phyloP scores from a whole-genome alignment of 2,888 invertebrate genomes.

The Copidosoma aretas region DNA sequence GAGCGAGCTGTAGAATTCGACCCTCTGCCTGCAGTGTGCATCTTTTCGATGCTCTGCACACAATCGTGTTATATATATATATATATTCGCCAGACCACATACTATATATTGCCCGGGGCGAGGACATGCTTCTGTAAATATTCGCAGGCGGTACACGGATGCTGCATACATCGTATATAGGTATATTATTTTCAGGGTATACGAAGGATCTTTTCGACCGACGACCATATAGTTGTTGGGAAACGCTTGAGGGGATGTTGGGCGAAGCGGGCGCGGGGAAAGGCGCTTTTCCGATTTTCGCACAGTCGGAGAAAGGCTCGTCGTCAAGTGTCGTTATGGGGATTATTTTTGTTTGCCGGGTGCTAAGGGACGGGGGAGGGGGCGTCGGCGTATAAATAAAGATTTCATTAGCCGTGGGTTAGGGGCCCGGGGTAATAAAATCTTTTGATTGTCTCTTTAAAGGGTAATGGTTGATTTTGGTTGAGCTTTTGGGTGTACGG shows the following conservation, averaged over 20 bases:
- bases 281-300: constrained; percentile 30
- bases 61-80: background rate
- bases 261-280: constrained; percentile 1
- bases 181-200: constrained; percentile 28
- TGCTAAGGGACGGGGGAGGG: no score
- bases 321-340: background rate
- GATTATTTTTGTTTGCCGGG: background rate
- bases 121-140: constrained; percentile 37
- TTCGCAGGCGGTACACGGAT: constrained; percentile 19
- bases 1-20: constrained; percentile 25
- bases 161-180: no score
- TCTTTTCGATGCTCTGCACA: constrained; percentile 4
- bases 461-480: no score
- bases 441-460: background rate
- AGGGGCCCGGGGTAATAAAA: background rate
- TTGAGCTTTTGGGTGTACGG: no score
- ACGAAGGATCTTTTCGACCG: background rate
- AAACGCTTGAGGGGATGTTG: background rate
- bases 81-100: no score
- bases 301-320: background rate
- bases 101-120: constrained; percentile 27
- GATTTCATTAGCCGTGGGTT: background rate
- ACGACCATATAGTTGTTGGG: background rate
- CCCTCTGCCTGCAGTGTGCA: constrained; percentile 10
- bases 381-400: background rate